phyloP scores from a whole-genome alignment of 2,888 invertebrate species.

The Zhuqinia jingwanae region DNA sequence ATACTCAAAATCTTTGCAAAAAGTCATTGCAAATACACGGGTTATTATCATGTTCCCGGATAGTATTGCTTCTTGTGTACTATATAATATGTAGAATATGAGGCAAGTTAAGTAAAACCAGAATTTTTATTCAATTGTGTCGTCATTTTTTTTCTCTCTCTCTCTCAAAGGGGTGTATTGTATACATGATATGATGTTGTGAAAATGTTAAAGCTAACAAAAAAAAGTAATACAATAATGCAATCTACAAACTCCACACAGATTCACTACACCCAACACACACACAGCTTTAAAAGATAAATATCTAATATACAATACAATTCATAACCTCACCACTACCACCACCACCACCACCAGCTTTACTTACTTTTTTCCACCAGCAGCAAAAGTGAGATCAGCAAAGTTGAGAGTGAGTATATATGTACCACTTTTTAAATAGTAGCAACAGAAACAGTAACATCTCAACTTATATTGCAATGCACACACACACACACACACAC shows the following conservation, averaged over 20 bases:
- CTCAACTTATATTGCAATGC: constrained; percentile 46
- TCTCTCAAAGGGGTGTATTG: background rate
- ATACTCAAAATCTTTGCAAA: too few relatives aligned
- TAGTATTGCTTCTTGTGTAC: constrained; percentile 44
- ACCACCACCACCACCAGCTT: constrained; percentile 4
- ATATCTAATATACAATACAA: constrained; percentile 35
- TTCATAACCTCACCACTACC: constrained; percentile 33
- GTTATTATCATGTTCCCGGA: constrained; percentile 48
- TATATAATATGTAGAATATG: background rate
- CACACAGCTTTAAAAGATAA: background rate
- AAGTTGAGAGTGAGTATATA: too few relatives aligned
- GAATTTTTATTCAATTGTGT: constrained; percentile 66
- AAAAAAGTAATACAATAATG: constrained; percentile 54
- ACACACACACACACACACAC: constrained; percentile 9
- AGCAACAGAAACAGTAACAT: constrained; percentile 39
- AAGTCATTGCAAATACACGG: too few relatives aligned
- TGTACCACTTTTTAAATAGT: constrained; percentile 27
- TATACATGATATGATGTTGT: constrained; percentile 3
- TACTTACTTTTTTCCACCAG: constrained; percentile 33
- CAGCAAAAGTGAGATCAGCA: background rate
- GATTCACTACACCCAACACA: constrained; percentile 23
- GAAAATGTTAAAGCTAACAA: constrained; percentile 50
- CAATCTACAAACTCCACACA: constrained; percentile 34
- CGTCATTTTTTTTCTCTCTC: constrained; percentile 45
- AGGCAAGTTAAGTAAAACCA: background rate